Evolutionary conservation across 2,888 invertebrate genomes (phyloP), one percentile per base, ranked within the genome.

Genomic region (Brachylomia viminalis): DNA sequence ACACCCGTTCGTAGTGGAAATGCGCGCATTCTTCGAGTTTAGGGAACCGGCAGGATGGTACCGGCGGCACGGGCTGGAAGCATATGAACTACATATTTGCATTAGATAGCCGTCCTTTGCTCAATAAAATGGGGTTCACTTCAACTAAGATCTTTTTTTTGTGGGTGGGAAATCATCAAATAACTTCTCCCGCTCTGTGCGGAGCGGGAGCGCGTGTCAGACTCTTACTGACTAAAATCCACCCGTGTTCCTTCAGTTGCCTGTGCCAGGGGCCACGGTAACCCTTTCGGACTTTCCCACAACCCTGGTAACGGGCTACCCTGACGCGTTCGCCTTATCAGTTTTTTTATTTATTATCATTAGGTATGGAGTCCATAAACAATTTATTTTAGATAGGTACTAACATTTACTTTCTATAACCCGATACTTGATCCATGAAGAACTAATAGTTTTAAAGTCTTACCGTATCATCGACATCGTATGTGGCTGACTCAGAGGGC

Each of bases 1-100:
- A 98, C 30, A 99, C 99, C 86, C 98, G 97, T 92, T 99, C 99
- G 95, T 99, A 99, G 95, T 99, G 99, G 95, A 99, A 99, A 94
- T 99, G 99, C 10, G 99, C 99, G 95, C 99, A 99, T 93, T 99
- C 99, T 94, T 99, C 99, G 81, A 99, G 97, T 79, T 96, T 96
- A 0, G 96, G 96, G 85, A 96, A 96, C 0, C 96, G 91, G 64
- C 96, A 96, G 0, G 94, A 85, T 0, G 93, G 88, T 8, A 92
- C 88, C 1, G 92, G 88, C 0, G 94, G 92, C 0, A 88, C 87
- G 0, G 92, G 91, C 94, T 94, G 92, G 23, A 89, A 88, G 6
- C 54, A 74, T 4, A 78, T 66, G 65, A 84, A 80, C 80, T 80
- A 47, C 0, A 80, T 30, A 54, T 68, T 72, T 80, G 80, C 17